A percentile compares a stretch with the other conserved stretches of the same genome.
phyloP scores from a whole-genome alignment of 2,797 vertebrate species.

The Pyrocephalus nanus region DNA sequence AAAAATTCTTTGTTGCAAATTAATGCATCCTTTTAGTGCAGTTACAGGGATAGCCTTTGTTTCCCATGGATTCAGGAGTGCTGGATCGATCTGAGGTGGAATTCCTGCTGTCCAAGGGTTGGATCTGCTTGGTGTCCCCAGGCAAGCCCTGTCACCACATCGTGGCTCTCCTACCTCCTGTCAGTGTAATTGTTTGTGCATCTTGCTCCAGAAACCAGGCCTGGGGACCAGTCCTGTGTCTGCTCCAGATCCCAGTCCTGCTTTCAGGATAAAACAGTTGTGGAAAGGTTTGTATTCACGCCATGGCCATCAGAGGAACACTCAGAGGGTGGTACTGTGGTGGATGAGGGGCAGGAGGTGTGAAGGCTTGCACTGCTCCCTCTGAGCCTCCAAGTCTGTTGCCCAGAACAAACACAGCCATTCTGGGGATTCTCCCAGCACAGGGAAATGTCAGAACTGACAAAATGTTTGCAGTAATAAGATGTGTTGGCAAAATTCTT shows the following conservation, averaged over 20 bases:
- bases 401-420: neutral
- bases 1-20: neutral
- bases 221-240: too few relatives aligned
- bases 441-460: conserved; percentile 43
- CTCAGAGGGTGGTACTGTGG: neutral
- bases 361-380: neutral
- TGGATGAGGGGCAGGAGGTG: neutral
- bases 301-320: neutral
- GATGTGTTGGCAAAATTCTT: conserved; percentile 46
- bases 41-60: neutral
- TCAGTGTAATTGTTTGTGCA: accelerated
- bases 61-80: neutral
- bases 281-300: neutral
- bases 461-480: conserved; percentile 52
- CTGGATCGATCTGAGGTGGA: neutral
- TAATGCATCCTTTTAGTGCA: neutral
- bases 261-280: neutral
- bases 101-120: neutral
- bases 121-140: neutral
- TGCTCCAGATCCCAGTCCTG: neutral
- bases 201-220: neutral
- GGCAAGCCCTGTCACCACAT: accelerated
- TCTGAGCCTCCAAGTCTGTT: neutral
- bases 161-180: accelerated
- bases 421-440: neutral